Evolutionary conservation across 2,113 vertebrate genomes (phyloP).

Genomic region (Boleophthalmus pectinirostris): DNA sequence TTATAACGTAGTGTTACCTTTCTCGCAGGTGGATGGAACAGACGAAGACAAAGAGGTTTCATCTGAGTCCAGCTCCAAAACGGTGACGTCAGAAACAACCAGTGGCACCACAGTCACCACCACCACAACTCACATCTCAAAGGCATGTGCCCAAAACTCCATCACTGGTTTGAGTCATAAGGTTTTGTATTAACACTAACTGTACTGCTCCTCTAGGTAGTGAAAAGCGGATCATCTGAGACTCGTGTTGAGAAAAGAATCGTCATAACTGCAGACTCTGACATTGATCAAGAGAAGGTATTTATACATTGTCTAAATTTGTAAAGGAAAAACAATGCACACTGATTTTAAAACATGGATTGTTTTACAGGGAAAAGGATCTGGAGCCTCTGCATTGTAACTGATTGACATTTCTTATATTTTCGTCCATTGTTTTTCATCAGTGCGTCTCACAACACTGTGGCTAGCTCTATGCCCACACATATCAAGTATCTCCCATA

Average conservation of each 20-base stretch:
- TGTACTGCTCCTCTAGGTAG: conserved; percentile 74
- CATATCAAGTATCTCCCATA: conserved; percentile 33
- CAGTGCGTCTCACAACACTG: conserved; percentile 22
- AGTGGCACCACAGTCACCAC: conserved; percentile 81
- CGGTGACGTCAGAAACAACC: conserved; percentile 84
- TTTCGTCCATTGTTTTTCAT: conserved; percentile 8
- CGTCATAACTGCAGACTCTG: conserved; percentile 89
- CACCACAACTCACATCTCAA: conserved; percentile 92
- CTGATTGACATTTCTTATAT: conserved; percentile 22
- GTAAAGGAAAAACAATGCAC: background rate
- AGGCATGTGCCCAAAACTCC: conserved; percentile 73
- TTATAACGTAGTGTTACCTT: background rate
- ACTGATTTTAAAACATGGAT: background rate
- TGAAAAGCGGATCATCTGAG: conserved; percentile 90
- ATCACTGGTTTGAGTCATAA: background rate
- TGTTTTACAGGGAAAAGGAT: conserved; percentile 62
- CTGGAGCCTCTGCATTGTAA: conserved; percentile 70
- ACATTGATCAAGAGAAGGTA: conserved; percentile 90
- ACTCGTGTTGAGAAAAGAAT: conserved; percentile 94
- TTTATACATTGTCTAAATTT: background rate
- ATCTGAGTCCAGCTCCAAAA: conserved; percentile 83
- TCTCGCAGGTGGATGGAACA: conserved; percentile 78
- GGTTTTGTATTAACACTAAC: background rate
- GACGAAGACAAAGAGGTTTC: conserved; percentile 80
- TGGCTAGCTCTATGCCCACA: conserved; percentile 43